phyloP scores from a whole-genome alignment of 2,888 invertebrate genomes.

The Brenthis ino region DNA sequence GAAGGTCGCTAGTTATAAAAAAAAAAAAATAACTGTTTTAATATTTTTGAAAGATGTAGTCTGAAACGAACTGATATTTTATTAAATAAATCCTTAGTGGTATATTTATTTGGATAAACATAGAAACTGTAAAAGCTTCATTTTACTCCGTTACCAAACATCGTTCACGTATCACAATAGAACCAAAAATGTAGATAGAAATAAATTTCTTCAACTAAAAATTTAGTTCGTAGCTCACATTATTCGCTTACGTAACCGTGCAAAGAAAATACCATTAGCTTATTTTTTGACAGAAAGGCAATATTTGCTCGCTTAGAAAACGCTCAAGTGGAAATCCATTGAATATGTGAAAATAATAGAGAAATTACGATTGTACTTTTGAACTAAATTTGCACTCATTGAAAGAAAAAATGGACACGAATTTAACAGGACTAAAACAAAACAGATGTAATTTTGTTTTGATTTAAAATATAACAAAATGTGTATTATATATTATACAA shows the following conservation, averaged over 20 bases:
- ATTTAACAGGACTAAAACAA: too few relatives aligned
- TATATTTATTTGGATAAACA: too few relatives aligned
- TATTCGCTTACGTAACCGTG: slow-evolving; percentile 21
- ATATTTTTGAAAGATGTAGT: too few relatives aligned
- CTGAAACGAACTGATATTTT: too few relatives aligned
- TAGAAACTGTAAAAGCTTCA: not conserved
- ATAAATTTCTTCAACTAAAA: slow-evolving; percentile 16
- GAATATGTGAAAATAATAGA: slow-evolving; percentile 27
- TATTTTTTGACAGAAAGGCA: slow-evolving; percentile 48
- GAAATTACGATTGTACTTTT: slow-evolving; percentile 8
- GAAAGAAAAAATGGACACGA: not conserved
- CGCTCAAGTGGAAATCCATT: slow-evolving; percentile 33
- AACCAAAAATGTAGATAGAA: slow-evolving; percentile 2
- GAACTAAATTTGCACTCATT: not conserved
- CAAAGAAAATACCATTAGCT: slow-evolving; percentile 51
- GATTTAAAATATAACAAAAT: too few relatives aligned
- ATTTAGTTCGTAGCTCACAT: slow-evolving; percentile 18
- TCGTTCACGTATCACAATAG: not conserved
- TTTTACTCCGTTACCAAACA: not conserved
- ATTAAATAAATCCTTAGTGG: too few relatives aligned
- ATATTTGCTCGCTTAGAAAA: slow-evolving; percentile 48
- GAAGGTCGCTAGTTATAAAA: too few relatives aligned
- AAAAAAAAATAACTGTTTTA: too few relatives aligned
- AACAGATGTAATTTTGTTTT: too few relatives aligned
- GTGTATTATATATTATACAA: too few relatives aligned